A percentile compares a stretch with the other conserved stretches of the same genome.
phyloP scores from a whole-genome alignment of 2,113 vertebrate species.

The Anolis sagrei region DNA sequence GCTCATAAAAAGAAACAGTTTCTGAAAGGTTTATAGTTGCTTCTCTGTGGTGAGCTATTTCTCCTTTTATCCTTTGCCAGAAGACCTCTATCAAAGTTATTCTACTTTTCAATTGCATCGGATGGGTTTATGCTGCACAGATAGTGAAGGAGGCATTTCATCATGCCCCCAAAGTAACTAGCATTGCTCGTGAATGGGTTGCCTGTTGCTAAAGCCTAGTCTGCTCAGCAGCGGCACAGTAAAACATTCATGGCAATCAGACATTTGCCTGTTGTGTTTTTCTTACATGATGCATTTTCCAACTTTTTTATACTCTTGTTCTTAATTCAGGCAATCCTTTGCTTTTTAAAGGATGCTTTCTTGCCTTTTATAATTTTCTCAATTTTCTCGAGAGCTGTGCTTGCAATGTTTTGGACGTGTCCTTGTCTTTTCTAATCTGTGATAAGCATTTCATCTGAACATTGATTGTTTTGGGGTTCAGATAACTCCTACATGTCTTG shows the following conservation, averaged over 20 bases:
- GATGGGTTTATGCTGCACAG: constrained; percentile 3
- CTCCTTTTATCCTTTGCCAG: constrained; percentile 22
- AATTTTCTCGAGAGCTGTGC: neutral
- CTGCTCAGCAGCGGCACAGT: constrained; percentile 44
- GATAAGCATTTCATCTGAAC: neutral
- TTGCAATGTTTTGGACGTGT: neutral
- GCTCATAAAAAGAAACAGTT: constrained; percentile 60
- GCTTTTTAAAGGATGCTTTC: neutral
- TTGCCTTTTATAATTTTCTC: neutral
- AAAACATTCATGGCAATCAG: constrained; percentile 58
- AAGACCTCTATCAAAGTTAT: constrained; percentile 9
- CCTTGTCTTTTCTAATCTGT: neutral
- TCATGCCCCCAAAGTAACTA: neutral
- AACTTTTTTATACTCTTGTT: neutral
- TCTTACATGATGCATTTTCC: neutral
- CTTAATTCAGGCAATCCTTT: too few species aligned
- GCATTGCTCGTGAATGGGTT: constrained; percentile 24
- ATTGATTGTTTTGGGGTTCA: neutral
- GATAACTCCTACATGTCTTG: neutral
- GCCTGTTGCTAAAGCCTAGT: constrained; percentile 59
- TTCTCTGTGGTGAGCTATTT: neutral
- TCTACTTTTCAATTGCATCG: neutral
- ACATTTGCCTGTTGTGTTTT: constrained; percentile 52
- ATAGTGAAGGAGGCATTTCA: neutral
- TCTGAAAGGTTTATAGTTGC: constrained; percentile 19